Percentiles rank a stretch among this genome's conserved stretches.
phyloP scores from a whole-genome alignment of 2,888 invertebrate genomes.

The Bombylius discolor region DNA sequence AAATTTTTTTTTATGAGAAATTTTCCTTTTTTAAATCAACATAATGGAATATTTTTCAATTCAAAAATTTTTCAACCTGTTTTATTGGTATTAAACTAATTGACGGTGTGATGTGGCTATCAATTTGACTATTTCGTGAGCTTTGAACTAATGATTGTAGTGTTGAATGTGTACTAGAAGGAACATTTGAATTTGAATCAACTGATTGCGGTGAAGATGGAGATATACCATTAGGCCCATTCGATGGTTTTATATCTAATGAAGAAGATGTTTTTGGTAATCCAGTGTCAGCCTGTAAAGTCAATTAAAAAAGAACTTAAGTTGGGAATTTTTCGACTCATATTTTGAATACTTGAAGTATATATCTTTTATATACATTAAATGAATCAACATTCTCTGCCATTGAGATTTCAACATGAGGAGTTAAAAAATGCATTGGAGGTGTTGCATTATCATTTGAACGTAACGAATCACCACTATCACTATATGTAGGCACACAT shows the following conservation, averaged over 20 bases:
- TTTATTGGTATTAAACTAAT: conserved; percentile 79
- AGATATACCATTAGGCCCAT: conserved; percentile 25
- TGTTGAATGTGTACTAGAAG: conserved; percentile 50
- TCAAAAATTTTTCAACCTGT: conserved; percentile 41
- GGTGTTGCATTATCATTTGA: conserved; percentile 80
- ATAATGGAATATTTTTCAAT: not conserved
- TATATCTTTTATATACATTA: conserved; percentile 23
- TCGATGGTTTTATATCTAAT: conserved; percentile 15
- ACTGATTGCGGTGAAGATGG: conserved; percentile 70
- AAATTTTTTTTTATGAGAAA: not conserved
- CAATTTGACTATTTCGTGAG: conserved; percentile 27
- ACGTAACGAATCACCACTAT: conserved; percentile 70
- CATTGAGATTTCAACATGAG: conserved; percentile 84
- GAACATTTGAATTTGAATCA: conserved; percentile 60
- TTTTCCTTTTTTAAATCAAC: not conserved
- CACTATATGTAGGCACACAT: conserved; percentile 61
- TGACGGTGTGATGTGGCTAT: conserved; percentile 60
- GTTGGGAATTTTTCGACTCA: too few species aligned
- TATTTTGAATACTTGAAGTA: too few species aligned
- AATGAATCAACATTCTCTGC: conserved; percentile 60
- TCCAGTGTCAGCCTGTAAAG: conserved; percentile 17
- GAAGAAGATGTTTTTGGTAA: conserved; percentile 12
- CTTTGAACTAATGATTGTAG: conserved; percentile 14
- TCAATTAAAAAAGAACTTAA: not conserved
- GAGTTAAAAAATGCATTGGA: conserved; percentile 82